Percentiles rank a stretch among this genome's conserved stretches.
These are phyloP conservation scores for Ciconia stormi DNA, from an alignment of 2,113 vertebrate species.

Conservation along the genomic window DNA sequence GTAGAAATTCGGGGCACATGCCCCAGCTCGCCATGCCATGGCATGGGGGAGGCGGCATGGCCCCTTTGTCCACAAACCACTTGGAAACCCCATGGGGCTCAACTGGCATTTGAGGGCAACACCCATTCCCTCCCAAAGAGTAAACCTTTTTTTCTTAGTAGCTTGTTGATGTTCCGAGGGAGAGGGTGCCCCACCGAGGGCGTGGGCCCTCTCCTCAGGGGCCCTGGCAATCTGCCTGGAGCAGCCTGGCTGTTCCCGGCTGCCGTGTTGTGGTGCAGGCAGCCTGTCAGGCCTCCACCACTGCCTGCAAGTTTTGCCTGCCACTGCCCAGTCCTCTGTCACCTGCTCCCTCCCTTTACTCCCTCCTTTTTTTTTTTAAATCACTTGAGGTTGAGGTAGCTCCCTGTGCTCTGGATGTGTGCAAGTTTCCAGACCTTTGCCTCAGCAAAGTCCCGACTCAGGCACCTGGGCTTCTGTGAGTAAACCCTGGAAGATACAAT, in stretches of 20 bases:
- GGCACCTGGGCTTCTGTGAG: not conserved
- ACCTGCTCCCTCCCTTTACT: not conserved
- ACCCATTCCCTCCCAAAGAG: not conserved
- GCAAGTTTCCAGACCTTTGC: not conserved
- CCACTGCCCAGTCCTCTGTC: not conserved
- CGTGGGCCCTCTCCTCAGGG: accelerated
- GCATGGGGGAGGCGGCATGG: no score
- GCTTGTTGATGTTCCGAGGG: not conserved
- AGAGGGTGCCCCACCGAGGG: not conserved
- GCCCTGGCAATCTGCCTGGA: not conserved
- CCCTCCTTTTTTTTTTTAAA: not conserved
- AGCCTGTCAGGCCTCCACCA: not conserved
- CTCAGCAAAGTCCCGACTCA: not conserved
- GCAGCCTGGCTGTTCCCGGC: accelerated
- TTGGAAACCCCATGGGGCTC: not conserved
- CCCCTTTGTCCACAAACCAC: not conserved
- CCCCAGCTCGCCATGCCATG: accelerated
- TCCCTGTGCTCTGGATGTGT: not conserved
- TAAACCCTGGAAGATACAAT: not conserved
- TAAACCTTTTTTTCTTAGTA: not conserved
- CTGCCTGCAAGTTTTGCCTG: not conserved
- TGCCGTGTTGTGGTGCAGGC: not conserved
- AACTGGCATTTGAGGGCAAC: not conserved
- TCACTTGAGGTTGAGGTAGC: not conserved
- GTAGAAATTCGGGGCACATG: not conserved